Evolutionary conservation across 2,888 invertebrate species (phyloP).

Genomic region (Hoplodrina blanda): DNA sequence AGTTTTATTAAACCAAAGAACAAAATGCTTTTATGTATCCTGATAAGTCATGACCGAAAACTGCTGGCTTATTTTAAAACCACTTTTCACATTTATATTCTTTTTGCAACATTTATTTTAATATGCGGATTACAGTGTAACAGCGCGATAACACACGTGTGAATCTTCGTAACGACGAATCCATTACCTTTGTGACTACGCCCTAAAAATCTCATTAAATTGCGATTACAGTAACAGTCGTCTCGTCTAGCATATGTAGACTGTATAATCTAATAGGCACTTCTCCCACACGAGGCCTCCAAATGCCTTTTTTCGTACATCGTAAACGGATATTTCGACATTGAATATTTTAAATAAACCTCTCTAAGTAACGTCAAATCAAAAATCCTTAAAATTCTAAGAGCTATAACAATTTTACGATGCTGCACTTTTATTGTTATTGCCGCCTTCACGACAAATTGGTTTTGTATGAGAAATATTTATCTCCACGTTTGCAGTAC

Average conservation of each 20-base stretch:
- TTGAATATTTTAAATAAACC: slow-evolving; percentile 73
- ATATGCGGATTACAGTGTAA: slow-evolving; percentile 56
- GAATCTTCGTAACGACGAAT: slow-evolving; percentile 69
- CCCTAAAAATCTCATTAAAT: slow-evolving; percentile 78
- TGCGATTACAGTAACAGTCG: slow-evolving; percentile 72
- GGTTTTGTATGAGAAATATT: slow-evolving; percentile 67
- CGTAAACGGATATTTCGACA: slow-evolving; percentile 78
- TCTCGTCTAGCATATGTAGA: slow-evolving; percentile 74
- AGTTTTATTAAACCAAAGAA: slow-evolving; percentile 23
- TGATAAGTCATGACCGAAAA: slow-evolving; percentile 6
- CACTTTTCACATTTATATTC: slow-evolving; percentile 16
- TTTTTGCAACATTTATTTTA: slow-evolving; percentile 51
- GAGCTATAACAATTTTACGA: slow-evolving; percentile 75
- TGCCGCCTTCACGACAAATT: slow-evolving; percentile 75
- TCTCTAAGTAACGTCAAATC: slow-evolving; percentile 72
- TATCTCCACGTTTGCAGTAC: slow-evolving; percentile 54
- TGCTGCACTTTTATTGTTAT: slow-evolving; percentile 72
- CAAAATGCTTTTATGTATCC: slow-evolving; percentile 23
- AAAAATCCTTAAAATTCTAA: slow-evolving; percentile 74
- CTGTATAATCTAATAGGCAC: slow-evolving; percentile 75
- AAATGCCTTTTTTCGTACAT: slow-evolving; percentile 79
- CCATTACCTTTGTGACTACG: slow-evolving; percentile 67
- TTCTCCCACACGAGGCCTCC: slow-evolving; percentile 72
- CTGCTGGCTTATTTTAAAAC: slow-evolving; percentile 23
- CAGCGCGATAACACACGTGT: slow-evolving; percentile 49